Evolutionary conservation across 2,113 vertebrate species (phyloP).

Genomic region (Morphnarchus princeps): DNA sequence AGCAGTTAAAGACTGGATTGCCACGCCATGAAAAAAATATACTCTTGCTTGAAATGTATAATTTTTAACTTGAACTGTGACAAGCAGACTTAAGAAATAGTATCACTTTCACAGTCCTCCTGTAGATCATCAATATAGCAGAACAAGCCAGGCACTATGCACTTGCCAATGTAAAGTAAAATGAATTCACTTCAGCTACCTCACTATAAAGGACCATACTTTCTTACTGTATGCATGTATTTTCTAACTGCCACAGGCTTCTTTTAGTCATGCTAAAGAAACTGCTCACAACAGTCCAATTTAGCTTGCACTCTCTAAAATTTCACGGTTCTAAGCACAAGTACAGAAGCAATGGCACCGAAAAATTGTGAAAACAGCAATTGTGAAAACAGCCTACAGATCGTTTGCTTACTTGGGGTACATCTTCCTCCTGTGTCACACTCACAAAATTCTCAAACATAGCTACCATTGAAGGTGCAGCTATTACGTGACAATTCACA

Average conservation of each 20-base stretch:
- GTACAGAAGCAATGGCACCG: neutral
- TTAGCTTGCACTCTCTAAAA: neutral
- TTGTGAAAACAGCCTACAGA: neutral
- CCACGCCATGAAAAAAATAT: accelerated
- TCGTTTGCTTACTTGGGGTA: conserved; percentile 85
- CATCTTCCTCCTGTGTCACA: conserved; percentile 95
- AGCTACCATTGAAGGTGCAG: conserved; percentile 96
- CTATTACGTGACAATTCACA: conserved; percentile 98
- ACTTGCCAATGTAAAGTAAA: neutral
- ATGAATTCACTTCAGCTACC: neutral
- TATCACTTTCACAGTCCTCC: neutral
- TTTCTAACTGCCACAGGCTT: neutral
- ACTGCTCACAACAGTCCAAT: accelerated
- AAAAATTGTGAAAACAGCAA: neutral
- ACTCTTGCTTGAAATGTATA: neutral
- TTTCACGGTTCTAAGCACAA: neutral
- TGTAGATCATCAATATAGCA: neutral
- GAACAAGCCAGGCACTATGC: neutral
- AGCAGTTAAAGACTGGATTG: neutral
- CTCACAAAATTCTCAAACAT: conserved; percentile 98
- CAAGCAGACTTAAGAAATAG: neutral
- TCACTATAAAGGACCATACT: neutral
- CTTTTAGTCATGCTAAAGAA: neutral
- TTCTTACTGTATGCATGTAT: neutral
- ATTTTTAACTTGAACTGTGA: neutral